Evolutionary conservation across 2,113 vertebrate genomes (phyloP).

Genomic region (Nothocercus julius): DNA sequence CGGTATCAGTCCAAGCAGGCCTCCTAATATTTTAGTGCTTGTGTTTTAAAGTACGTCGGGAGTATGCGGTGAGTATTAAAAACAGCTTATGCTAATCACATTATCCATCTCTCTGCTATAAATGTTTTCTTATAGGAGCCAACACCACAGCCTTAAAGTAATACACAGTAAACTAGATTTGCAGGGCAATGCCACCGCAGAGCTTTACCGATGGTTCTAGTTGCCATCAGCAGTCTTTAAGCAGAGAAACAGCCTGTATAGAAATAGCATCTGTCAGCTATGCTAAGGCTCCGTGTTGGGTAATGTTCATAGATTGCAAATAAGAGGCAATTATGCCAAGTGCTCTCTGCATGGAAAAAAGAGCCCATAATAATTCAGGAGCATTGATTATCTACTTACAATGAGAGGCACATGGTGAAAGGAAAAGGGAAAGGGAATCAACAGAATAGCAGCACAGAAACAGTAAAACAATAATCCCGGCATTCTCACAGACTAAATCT

Average conservation of each 20-base stretch:
- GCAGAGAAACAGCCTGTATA: neutral
- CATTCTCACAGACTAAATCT: neutral
- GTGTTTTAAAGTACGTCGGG: neutral
- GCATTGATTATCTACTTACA: neutral
- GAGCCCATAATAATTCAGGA: neutral
- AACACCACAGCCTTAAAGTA: neutral
- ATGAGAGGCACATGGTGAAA: neutral
- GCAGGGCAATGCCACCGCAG: neutral
- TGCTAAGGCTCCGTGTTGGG: neutral
- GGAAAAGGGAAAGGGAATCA: neutral
- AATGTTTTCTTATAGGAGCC: neutral
- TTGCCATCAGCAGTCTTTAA: neutral
- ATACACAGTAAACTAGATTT: neutral
- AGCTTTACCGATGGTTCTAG: neutral
- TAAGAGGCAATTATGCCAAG: neutral
- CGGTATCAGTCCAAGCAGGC: neutral
- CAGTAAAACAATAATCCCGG: neutral
- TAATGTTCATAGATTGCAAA: neutral
- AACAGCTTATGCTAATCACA: neutral
- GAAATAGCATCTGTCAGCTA: neutral
- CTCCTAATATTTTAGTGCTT: neutral
- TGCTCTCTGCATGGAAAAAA: neutral
- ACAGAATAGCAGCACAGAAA: neutral
- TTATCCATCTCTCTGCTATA: neutral
- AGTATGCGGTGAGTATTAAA: neutral